Conservation (phyloP, 2,888 invertebrate species). For the Melinaea menophilus region DNA sequence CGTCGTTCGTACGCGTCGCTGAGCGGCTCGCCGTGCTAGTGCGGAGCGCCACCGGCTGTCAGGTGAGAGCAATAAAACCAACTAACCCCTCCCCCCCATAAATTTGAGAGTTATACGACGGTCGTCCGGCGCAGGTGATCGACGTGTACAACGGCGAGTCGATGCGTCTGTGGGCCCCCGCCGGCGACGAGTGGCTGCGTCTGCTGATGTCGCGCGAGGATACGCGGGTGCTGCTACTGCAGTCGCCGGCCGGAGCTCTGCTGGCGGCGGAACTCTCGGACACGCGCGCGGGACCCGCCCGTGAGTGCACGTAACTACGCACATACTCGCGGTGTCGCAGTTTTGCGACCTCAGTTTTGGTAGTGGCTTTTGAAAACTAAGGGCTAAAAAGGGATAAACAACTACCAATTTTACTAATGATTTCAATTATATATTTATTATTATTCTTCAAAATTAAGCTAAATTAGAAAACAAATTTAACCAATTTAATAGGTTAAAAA, state of each 20-base stretch:
- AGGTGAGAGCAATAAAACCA: background rate
- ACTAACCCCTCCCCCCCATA: background rate
- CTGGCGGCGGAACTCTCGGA: background rate
- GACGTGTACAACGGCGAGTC: conserved; percentile 45
- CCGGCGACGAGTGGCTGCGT: conserved; percentile 45
- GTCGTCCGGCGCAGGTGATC: conserved; percentile 43
- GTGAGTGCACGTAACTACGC: conserved; percentile 23
- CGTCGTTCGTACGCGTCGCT: conserved; percentile 21
- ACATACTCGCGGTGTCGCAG: background rate
- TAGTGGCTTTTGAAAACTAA: too few species aligned
- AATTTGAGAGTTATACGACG: background rate
- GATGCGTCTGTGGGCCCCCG: conserved; percentile 34
- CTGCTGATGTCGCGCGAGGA: conserved; percentile 30
- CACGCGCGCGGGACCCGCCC: background rate
- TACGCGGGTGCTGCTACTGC: conserved; percentile 52
- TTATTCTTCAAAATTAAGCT: too few species aligned
- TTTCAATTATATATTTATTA: too few species aligned
- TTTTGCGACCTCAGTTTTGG: too few species aligned
- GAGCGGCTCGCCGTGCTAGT: conserved; percentile 44
- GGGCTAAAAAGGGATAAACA: too few species aligned
- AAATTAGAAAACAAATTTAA: too few species aligned
- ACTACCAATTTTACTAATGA: too few species aligned
- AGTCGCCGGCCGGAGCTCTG: conserved; percentile 50
- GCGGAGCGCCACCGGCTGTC: conserved; percentile 31
- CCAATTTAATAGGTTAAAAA: too few species aligned